Percentiles rank a stretch among this genome's conserved stretches.
These are phyloP conservation scores for Neopelma chrysocephalum DNA, from an alignment of 2,797 vertebrate species.

Conservation along the genomic window DNA sequence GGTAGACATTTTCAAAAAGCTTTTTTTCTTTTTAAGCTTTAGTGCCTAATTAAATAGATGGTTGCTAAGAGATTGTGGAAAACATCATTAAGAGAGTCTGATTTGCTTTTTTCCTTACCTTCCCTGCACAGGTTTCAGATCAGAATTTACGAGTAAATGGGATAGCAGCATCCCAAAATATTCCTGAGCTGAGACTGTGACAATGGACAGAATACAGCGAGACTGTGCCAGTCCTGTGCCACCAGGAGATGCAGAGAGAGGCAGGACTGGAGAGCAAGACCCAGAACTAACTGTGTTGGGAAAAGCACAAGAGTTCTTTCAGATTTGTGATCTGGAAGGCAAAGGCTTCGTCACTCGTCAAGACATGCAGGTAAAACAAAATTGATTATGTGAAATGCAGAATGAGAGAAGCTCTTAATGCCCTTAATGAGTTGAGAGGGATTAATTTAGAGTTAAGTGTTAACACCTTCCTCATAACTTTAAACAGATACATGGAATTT, in stretches of 20 bases:
- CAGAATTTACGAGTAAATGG: not conserved
- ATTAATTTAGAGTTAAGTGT: not conserved
- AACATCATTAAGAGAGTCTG: slow-evolving; percentile 61
- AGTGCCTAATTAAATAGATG: slow-evolving; percentile 77
- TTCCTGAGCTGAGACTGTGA: slow-evolving; percentile 18
- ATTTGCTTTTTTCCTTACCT: slow-evolving; percentile 69
- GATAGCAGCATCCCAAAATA: slow-evolving; percentile 74
- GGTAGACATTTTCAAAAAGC: slow-evolving; percentile 29
- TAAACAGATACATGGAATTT: not conserved
- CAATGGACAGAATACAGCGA: not conserved
- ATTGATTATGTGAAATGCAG: not conserved
- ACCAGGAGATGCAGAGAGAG: not conserved
- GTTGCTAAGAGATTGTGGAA: slow-evolving; percentile 81
- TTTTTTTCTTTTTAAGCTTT: slow-evolving; percentile 66
- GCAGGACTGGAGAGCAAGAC: slow-evolving; percentile 50
- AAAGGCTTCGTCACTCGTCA: slow-evolving; percentile 88
- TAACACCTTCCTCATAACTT: not conserved
- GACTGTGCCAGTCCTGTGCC: not conserved
- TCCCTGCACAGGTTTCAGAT: slow-evolving; percentile 29
- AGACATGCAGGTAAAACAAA: slow-evolving; percentile 89
- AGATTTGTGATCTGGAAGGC: slow-evolving; percentile 88
- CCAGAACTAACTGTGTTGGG: slow-evolving; percentile 74
- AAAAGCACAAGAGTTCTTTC: slow-evolving; percentile 91
- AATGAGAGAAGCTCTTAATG: not conserved
- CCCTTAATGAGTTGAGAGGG: not conserved